Base-by-base conservation (phyloP, 1,140 invertebrate species). In the Orchesella cincta region DNA sequence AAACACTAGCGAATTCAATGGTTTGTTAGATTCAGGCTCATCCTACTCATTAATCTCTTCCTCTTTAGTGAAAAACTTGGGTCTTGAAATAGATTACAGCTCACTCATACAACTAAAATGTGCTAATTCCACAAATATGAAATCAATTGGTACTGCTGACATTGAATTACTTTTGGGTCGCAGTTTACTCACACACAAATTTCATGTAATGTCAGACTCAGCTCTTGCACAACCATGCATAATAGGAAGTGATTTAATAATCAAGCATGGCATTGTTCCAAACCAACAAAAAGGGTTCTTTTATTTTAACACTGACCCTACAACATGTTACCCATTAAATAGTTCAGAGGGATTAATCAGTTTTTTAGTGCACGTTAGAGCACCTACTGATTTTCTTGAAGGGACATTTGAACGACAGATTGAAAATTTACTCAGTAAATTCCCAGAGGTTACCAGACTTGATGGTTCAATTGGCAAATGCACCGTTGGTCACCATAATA, bases 261-360 rank as follows among this genome's bases (percentile, higher is more conserved):
- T 31, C 8, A 8, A n/a, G 8, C 14, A 67, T 23, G 62, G 62
- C 14, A 33, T 67, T 8, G n/a, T 33, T 18, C 12, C 12, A 3
- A 67, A 67, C n/a, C 5, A 14, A 14, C 1, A 67, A 67, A 5
- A 33, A 31, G 31, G n/a, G 1, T 31, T 31, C 23, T 31, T 67
- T 33, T 31, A 31, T 33, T 67, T 67, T 67, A 33, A 67, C n/a
- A n/a, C 29, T 33, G 62, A 67, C 33, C 62, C 62, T 12, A 67
- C 8, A 12, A 14, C 12, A 23, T 2, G 3, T 14, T 67, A 31
- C 62, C 29, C 29, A 67, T 12, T 67, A 31, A 29, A 14, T 33
- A 67, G n/a, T 31, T 31, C 62, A 67, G 26, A 57, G 3, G 26
- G 62, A 18, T 67, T 67, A 16, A 29, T 67, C 12, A 67, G 8